A percentile compares a stretch with the other conserved stretches of the same genome.
phyloP scores from a whole-genome alignment of 2,797 vertebrate genomes.

The Phoxinus dragarum region DNA sequence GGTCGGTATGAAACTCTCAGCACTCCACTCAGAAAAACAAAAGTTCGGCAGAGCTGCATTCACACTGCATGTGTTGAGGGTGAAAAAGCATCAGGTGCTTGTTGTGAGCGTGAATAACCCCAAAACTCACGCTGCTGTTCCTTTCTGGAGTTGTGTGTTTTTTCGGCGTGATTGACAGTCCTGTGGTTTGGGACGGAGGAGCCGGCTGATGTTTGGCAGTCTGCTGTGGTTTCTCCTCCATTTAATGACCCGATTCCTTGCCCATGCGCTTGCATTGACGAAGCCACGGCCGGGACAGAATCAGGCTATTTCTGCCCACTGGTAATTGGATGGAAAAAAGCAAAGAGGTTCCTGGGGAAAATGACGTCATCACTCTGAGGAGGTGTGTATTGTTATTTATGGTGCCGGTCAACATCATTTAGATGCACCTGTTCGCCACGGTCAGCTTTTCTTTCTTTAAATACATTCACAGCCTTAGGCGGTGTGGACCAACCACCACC shows the following conservation, averaged over 20 bases:
- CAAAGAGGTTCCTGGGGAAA: constrained; percentile 51
- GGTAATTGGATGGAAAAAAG: constrained; percentile 59
- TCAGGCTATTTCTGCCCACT: constrained; percentile 54
- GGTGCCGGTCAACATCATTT: constrained; percentile 59
- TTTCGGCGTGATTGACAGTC: constrained; percentile 32
- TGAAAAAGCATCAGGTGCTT: constrained; percentile 18
- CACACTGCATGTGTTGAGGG: neutral
- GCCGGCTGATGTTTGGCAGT: constrained; percentile 19
- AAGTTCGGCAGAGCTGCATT: neutral
- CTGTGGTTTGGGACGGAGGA: constrained; percentile 29
- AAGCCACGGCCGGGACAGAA: constrained; percentile 44
- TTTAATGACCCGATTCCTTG: constrained; percentile 54
- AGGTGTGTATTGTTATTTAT: constrained; percentile 51
- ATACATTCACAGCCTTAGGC: constrained; percentile 38
- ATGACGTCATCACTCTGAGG: constrained; percentile 56
- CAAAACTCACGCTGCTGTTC: constrained; percentile 7
- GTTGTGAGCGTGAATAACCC: neutral
- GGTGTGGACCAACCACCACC: neutral
- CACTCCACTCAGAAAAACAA: neutral
- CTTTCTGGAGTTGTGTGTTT: constrained; percentile 17
- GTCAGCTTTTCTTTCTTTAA: constrained; percentile 51
- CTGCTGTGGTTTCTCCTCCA: constrained; percentile 43
- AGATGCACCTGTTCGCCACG: constrained; percentile 50
- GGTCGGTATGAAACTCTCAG: constrained; percentile 20
- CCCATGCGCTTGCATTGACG: constrained; percentile 49